phyloP scores from a whole-genome alignment of 2,113 vertebrate genomes.

The rat (Rattus norvegicus) region GRCr8 NC_086032.1:83001001-83001500 shows the following conservation, averaged over 20 bases:
- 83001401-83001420: not conserved
- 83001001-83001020: no score
- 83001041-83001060: no score
- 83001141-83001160: not conserved
- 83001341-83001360: not conserved
- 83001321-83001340: not conserved
- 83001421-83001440: not conserved
- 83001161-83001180: not conserved
- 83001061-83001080: no score
- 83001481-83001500: not conserved
- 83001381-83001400: not conserved
- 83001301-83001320: not conserved
- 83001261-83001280: not conserved
- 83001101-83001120: no score
- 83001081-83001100: no score
- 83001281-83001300: not conserved
- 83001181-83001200: not conserved
- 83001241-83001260: not conserved
- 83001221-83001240: not conserved
- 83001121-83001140: not conserved
- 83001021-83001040: no score
- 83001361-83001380: not conserved
- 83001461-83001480: not conserved
- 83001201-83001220: not conserved
- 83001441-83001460: not conserved